Evolutionary conservation across 2,797 vertebrate species (phyloP).

Genomic region (Acrossocheilus fasciatus): DNA sequence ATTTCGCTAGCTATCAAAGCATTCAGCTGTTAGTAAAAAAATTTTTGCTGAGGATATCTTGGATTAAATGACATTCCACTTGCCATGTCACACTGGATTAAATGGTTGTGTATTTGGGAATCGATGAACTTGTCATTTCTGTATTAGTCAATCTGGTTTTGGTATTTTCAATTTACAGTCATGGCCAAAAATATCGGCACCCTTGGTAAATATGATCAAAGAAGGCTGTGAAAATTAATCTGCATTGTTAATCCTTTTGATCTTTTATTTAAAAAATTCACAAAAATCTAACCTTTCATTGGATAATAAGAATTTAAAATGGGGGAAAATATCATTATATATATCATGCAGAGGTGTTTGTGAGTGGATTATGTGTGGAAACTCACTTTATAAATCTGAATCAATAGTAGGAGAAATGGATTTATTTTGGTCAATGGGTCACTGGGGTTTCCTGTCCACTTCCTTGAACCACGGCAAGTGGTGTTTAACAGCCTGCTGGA

Average conservation of each 20-base stretch:
- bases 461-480: background rate
- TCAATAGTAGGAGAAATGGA: background rate
- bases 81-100: conserved; percentile 36
- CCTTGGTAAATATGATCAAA: too few species aligned
- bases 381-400: conserved; percentile 29
- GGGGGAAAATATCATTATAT: too few species aligned
- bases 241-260: too few species aligned
- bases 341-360: background rate
- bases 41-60: background rate
- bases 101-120: conserved; percentile 18
- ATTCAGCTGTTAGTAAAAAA: background rate
- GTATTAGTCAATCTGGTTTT: conserved; percentile 32
- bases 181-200: too few species aligned
- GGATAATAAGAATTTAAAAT: too few species aligned
- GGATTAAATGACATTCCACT: conserved; percentile 2
- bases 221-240: too few species aligned
- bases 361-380: conserved; percentile 34
- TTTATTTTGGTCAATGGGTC: conserved; percentile 30
- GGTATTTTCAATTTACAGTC: background rate
- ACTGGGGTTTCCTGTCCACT: conserved; percentile 15
- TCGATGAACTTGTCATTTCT: conserved; percentile 42
- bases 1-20: background rate
- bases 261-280: too few species aligned
- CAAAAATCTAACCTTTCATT: too few species aligned
- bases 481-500: background rate